phyloP scores from a whole-genome alignment of 2,888 invertebrate genomes.

The Encarsia formosa region DNA sequence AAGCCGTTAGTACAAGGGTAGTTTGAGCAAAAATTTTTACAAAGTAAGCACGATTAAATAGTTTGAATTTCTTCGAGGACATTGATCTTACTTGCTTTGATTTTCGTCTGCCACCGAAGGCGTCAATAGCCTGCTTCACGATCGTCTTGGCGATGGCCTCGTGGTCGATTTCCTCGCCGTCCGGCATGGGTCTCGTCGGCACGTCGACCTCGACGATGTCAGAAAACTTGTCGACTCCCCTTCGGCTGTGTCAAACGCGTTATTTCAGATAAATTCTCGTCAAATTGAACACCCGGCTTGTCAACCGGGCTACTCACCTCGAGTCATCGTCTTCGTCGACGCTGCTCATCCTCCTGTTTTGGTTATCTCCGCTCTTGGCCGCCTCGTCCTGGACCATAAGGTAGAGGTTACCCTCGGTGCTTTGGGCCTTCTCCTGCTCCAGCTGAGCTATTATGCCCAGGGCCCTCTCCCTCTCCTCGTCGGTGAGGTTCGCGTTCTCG shows the following conservation, averaged over 20 bases:
- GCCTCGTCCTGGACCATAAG: slow-evolving; percentile 9
- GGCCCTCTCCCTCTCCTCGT: slow-evolving; percentile 11
- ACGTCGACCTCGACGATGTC: slow-evolving; percentile 46
- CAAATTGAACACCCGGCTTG: too few relatives aligned
- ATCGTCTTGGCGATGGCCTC: slow-evolving; percentile 18
- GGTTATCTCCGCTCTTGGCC: not conserved
- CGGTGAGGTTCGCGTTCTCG: not conserved
- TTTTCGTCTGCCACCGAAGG: slow-evolving; percentile 5
- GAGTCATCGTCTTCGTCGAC: slow-evolving; percentile 15
- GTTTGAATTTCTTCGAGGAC: too few relatives aligned
- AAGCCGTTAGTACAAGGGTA: too few relatives aligned
- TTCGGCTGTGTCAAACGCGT: too few relatives aligned
- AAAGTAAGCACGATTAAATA: too few relatives aligned
- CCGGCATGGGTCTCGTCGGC: slow-evolving; percentile 29
- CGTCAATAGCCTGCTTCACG: slow-evolving; percentile 14
- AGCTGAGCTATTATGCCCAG: slow-evolving; percentile 25
- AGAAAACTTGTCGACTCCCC: slow-evolving; percentile 39
- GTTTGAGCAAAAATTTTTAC: too few relatives aligned
- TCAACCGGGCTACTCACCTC: too few relatives aligned
- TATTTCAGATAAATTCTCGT: too few relatives aligned
- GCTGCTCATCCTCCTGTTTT: slow-evolving; percentile 34
- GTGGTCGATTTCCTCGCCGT: slow-evolving; percentile 17
- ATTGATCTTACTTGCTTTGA: slow-evolving; percentile 3
- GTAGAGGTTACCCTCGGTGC: slow-evolving; percentile 17
- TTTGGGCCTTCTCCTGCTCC: too few relatives aligned